A percentile compares a stretch with the other conserved stretches of the same genome.
These are phyloP conservation scores for Gallinago media DNA, from an alignment of 2,113 vertebrate species.

Conservation along the genomic window DNA sequence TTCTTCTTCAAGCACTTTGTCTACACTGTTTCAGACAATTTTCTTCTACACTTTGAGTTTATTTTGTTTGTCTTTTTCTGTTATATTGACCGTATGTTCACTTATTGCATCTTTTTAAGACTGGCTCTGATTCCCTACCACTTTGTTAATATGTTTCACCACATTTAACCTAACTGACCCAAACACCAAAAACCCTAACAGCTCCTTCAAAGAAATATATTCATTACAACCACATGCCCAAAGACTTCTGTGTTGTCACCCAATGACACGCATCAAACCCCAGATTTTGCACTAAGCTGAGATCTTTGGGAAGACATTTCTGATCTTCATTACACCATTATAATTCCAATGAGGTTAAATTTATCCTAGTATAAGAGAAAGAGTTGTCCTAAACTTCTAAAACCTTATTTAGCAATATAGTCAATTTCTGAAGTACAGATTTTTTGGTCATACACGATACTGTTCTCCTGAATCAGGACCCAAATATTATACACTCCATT, in stretches of 20 bases:
- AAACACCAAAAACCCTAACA: neutral
- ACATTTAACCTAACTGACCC: neutral
- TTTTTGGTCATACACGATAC: neutral
- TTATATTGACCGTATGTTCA: neutral
- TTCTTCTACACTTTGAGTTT: accelerated
- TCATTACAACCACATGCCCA: neutral
- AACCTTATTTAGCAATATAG: neutral
- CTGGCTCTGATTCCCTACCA: neutral
- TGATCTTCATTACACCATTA: neutral
- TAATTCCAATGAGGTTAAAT: neutral
- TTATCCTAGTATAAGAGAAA: neutral
- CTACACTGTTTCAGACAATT: neutral
- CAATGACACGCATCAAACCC: neutral
- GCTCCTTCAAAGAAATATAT: neutral
- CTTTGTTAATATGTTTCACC: neutral
- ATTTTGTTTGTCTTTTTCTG: neutral
- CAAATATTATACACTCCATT: neutral
- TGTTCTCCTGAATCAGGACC: neutral
- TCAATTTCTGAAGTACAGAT: neutral
- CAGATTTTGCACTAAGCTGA: neutral
- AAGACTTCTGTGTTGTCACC: neutral
- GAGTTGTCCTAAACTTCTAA: neutral
- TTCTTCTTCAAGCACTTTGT: neutral
- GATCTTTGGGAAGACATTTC: neutral
- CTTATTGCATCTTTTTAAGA: neutral